Percentiles rank a stretch among this genome's conserved stretches.
phyloP scores from a whole-genome alignment of 92 coral and sea anemone species.

The Micromussa lordhowensis region DNA sequence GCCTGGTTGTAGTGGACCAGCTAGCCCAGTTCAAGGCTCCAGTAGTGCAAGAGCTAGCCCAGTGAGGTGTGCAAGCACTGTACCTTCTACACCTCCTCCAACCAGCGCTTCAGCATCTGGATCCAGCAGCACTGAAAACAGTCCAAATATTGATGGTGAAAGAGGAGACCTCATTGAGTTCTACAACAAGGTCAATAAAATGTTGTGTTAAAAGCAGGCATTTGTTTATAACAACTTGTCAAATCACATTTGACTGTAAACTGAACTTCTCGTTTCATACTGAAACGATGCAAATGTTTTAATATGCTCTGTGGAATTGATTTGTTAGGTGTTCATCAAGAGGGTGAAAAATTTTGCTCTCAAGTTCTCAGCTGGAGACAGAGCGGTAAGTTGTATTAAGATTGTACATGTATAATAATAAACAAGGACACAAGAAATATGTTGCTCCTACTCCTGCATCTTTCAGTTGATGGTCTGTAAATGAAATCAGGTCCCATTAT shows the following conservation, averaged over 20 bases:
- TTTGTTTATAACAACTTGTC: too few relatives aligned
- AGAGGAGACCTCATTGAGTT: conserved; percentile 97
- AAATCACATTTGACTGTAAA: too few relatives aligned
- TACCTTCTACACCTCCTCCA: conserved; percentile 91
- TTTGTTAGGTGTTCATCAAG: conserved; percentile 84
- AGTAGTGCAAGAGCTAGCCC: conserved; percentile 91
- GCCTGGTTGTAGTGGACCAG: conserved; percentile 81
- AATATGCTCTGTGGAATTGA: background rate
- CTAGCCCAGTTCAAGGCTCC: conserved; percentile 80
- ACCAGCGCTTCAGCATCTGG: conserved; percentile 53
- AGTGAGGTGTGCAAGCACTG: conserved; percentile 78
- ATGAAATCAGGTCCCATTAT: too few relatives aligned
- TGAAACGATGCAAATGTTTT: background rate
- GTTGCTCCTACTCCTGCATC: too few relatives aligned
- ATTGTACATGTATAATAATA: background rate
- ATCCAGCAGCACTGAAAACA: conserved; percentile 82
- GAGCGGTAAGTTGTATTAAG: conserved; percentile 71
- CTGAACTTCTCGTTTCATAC: background rate
- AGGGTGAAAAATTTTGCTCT: conserved; percentile 93
- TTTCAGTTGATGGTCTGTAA: too few relatives aligned
- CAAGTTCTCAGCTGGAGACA: conserved; percentile 88
- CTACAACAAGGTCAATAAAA: conserved; percentile 80
- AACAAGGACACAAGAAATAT: too few relatives aligned
- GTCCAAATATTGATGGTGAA: conserved; percentile 84
- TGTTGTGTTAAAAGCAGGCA: background rate